phyloP scores from a whole-genome alignment of 1,140 invertebrate species.

The Cydia splendana region DNA sequence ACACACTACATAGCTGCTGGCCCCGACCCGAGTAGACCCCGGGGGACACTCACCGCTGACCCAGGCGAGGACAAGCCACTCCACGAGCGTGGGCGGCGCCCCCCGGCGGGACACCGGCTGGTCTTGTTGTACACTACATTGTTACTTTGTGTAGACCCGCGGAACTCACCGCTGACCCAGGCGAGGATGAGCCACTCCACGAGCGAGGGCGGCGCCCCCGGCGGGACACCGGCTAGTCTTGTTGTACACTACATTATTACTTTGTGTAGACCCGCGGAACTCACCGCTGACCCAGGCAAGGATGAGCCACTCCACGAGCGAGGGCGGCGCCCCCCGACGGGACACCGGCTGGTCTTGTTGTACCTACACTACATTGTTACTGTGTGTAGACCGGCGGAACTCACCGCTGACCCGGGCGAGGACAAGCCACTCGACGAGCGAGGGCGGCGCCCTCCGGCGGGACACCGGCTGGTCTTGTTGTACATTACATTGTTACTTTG shows the following conservation, averaged over 20 bases:
- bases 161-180: slow-evolving; percentile 91
- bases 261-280: slow-evolving; percentile 40
- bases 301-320: slow-evolving; percentile 94
- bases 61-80: slow-evolving; percentile 95
- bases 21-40: too few relatives aligned
- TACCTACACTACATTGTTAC: too few relatives aligned
- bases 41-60: slow-evolving; percentile 89
- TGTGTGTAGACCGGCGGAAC: slow-evolving; percentile 60
- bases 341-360: slow-evolving; percentile 83
- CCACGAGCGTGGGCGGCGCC: slow-evolving; percentile 93
- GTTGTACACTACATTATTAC: slow-evolving; percentile 44
- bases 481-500: too few relatives aligned
- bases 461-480: too few relatives aligned
- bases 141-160: neutral
- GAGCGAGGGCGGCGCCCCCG: slow-evolving; percentile 92
- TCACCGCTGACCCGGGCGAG: slow-evolving; percentile 59
- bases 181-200: slow-evolving; percentile 95
- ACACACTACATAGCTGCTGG: too few relatives aligned
- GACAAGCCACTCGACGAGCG: too few relatives aligned
- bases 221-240: slow-evolving; percentile 85
- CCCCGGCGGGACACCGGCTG: slow-evolving; percentile 90
- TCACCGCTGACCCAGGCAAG: slow-evolving; percentile 94
- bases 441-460: slow-evolving; percentile 54
- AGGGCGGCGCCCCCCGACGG: slow-evolving; percentile 87
- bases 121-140: slow-evolving; percentile 50